Base-by-base conservation (phyloP, 1,140 invertebrate genomes). In the Pemphigus obesinymphae region DNA sequence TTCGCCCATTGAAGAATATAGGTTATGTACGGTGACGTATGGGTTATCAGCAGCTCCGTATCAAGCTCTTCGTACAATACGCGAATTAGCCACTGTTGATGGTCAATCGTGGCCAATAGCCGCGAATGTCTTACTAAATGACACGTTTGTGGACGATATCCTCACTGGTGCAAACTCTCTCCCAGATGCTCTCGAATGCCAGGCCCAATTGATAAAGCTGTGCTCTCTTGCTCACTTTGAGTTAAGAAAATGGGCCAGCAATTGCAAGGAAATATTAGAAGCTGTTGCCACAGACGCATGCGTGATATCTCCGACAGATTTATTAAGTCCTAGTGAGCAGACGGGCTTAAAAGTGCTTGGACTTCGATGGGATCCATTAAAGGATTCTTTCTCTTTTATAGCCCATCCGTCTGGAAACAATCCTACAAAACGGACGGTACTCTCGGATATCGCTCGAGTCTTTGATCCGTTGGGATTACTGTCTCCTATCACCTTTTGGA, bases 181-280 rank as follows among this genome's bases (percentile, higher is more conserved):
- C 11, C 43, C 84, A 76, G 80, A 84, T 50, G 85, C 83, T 34
- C 20, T 84, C 13, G 11, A 82, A 23, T 53, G 84, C 2, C 81
- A 83, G 43, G 11, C 37, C 4, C 43, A 86, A 80, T 13, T 86
- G 20, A 76, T 85, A 17, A 23, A 78, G 82, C 31, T 84, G 31
- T 37, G 85, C 10, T 13, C 15, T 5, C 53, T n/a, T 61, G 85
- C 84, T 48, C 61, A 84, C 15, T 83, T 86, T 40, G 45, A 84
- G 45, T 66, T 86, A 5, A 55, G 84, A 23, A 86, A 86, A 82
- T 87, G 85, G 86, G 48, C 83, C 26, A 84, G 68, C 29, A 83
- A 82, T 23, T 13, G 23, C n/a, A 26, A 2, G 3, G 8, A 45
- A 0, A n/a, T 83, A 0, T n/a, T 83, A 17, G 7, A 73, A 43